These are phyloP conservation scores for Vesta saturnalis DNA, from an alignment of 2,888 invertebrate genomes.

Conservation along the genomic window DNA sequence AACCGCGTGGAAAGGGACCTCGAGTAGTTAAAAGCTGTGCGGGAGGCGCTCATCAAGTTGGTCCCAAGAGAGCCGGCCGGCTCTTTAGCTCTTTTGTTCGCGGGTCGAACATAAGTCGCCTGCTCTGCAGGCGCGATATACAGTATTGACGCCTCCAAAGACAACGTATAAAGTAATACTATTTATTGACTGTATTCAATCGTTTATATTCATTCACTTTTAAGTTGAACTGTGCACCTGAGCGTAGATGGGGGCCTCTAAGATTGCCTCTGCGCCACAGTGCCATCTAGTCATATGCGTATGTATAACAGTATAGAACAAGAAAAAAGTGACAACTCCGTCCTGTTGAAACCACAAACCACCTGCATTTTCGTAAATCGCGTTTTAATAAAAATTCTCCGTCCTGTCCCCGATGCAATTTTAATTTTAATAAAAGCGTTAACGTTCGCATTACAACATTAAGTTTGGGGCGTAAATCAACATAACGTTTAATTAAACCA, in stretches of 20 bases:
- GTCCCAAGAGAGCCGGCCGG: constrained; percentile 55
- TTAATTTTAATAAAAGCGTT: constrained; percentile 42
- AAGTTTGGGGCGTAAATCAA: constrained; percentile 37
- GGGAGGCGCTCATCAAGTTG: constrained; percentile 59
- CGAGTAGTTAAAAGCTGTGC: constrained; percentile 61
- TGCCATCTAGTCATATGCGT: constrained; percentile 47
- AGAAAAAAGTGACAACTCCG: constrained; percentile 13
- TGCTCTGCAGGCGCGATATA: constrained; percentile 32
- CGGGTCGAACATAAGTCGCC: constrained; percentile 41
- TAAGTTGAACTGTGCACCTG: constrained; percentile 52
- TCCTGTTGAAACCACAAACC: constrained; percentile 18
- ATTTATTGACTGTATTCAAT: constrained; percentile 55
- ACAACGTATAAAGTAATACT: constrained; percentile 47
- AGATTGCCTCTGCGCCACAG: constrained; percentile 49
- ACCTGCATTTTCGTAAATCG: constrained; percentile 32
- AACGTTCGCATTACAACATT: constrained; percentile 34
- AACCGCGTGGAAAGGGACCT: constrained; percentile 57
- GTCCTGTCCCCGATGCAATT: constrained; percentile 32
- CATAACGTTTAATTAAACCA: constrained; percentile 38
- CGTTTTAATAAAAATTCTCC: constrained; percentile 37
- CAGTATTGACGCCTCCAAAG: constrained; percentile 45
- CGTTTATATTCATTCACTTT: constrained; percentile 54
- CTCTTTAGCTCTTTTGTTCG: constrained; percentile 55
- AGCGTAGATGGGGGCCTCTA: constrained; percentile 48
- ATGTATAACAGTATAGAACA: constrained; percentile 31